These are phyloP conservation scores for Hypsibius dujardini DNA, from an alignment of 1,140 invertebrate genomes.

Conservation along the genomic window DNA sequence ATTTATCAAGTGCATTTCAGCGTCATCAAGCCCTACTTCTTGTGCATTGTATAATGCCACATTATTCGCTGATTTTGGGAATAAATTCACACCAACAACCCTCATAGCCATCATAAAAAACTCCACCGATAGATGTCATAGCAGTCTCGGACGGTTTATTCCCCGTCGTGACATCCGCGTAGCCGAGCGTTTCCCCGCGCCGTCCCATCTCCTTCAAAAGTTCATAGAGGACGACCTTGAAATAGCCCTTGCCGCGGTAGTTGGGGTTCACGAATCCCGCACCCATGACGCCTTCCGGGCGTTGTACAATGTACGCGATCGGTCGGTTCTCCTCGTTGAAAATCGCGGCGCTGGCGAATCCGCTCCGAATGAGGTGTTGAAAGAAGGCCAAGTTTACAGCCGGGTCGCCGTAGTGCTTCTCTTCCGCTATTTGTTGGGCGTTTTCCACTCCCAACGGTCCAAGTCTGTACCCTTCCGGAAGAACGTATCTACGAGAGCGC, in stretches of 20 bases:
- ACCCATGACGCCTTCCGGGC: not conserved
- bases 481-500: no score
- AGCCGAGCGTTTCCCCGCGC: not conserved
- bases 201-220: not conserved
- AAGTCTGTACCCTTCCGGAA: no score
- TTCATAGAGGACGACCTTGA: not conserved
- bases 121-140: not conserved
- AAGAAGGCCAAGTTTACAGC: not conserved
- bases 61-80: no score
- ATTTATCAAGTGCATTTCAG: no score
- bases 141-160: not conserved
- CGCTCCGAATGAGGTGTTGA: not conserved
- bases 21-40: no score
- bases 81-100: no score
- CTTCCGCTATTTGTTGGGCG: not conserved
- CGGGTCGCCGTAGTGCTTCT: constrained; percentile 2
- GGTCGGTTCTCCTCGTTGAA: not conserved
- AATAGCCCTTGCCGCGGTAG: not conserved
- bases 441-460: no score
- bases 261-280: not conserved
- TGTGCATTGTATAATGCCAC: no score
- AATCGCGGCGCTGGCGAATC: not conserved
- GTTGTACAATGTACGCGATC: not conserved
- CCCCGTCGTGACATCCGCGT: not conserved
- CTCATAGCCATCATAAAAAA: no score